phyloP scores from a whole-genome alignment of 2,888 invertebrate genomes.

The Ypsolopha sequella region DNA sequence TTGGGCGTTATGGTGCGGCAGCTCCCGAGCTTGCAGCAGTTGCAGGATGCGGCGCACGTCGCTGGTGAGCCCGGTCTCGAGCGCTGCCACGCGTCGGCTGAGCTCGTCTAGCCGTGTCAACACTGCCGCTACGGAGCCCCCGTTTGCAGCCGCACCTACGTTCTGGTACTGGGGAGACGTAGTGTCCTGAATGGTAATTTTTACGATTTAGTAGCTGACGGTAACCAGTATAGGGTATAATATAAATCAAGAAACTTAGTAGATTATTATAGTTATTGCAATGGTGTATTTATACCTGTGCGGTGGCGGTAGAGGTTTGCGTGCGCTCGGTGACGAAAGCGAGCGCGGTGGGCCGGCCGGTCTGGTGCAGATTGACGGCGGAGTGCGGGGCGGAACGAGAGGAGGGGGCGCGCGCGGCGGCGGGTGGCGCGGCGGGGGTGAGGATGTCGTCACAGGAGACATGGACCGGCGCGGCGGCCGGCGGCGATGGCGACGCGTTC shows the following conservation, averaged over 20 bases:
- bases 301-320: slow-evolving; percentile 25
- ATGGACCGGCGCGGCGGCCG: slow-evolving; percentile 49
- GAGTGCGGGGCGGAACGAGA: slow-evolving; percentile 63
- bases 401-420: slow-evolving; percentile 43
- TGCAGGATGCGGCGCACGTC: slow-evolving; percentile 82
- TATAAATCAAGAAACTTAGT: too few relatives aligned
- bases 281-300: slow-evolving; percentile 2
- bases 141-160: slow-evolving; percentile 42
- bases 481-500: slow-evolving; percentile 73
- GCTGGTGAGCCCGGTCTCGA: slow-evolving; percentile 79
- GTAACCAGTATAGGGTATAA: too few relatives aligned
- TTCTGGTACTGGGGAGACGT: slow-evolving; percentile 63
- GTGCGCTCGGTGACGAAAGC: slow-evolving; percentile 33
- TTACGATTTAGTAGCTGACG: background rate
- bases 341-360: slow-evolving; percentile 38
- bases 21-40: slow-evolving; percentile 68
- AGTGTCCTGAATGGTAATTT: slow-evolving; percentile 35
- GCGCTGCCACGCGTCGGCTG: slow-evolving; percentile 75
- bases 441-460: slow-evolving; percentile 62
- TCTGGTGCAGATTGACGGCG: slow-evolving; percentile 55
- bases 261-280: too few relatives aligned
- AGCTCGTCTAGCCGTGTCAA: slow-evolving; percentile 78
- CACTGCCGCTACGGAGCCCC: slow-evolving; percentile 64
- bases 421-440: slow-evolving; percentile 35
- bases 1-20: slow-evolving; percentile 29